Evolutionary conservation across 2,113 vertebrate species (phyloP).

Genomic region (Malurus alboscapulatus): DNA sequence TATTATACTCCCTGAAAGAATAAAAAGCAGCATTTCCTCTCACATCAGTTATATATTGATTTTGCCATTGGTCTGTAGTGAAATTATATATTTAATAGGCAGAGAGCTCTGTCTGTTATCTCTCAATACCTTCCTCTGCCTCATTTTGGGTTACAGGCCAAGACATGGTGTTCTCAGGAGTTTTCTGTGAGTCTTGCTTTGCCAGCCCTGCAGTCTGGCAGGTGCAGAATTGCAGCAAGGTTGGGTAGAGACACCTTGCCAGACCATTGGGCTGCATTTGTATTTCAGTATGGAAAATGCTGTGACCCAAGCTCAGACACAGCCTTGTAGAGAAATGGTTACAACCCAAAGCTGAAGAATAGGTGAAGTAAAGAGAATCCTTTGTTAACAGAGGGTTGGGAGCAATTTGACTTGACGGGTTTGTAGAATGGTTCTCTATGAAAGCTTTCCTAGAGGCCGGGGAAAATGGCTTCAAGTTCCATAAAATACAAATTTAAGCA

Average conservation of each 20-base stretch:
- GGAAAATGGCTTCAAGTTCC: background rate
- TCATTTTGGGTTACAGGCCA: background rate
- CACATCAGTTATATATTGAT: background rate
- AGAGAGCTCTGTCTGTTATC: background rate
- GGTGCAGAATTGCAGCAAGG: background rate
- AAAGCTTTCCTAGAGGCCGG: background rate
- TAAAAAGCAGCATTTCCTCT: background rate
- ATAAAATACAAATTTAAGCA: background rate
- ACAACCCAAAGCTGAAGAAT: background rate
- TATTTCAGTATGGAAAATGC: background rate
- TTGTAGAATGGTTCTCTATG: background rate
- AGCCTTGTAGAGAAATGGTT: background rate
- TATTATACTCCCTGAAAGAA: background rate
- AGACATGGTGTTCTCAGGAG: background rate
- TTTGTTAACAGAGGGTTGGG: background rate
- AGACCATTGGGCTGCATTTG: background rate
- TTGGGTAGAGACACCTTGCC: background rate
- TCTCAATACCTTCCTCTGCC: background rate
- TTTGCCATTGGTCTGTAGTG: background rate
- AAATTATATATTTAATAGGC: background rate
- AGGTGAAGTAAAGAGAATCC: background rate
- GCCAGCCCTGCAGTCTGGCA: background rate
- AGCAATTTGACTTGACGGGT: background rate
- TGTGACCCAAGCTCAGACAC: background rate
- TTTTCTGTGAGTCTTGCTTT: background rate